Base-by-base conservation (phyloP, 2,888 invertebrate genomes). In the Periphyllus acericola region DNA sequence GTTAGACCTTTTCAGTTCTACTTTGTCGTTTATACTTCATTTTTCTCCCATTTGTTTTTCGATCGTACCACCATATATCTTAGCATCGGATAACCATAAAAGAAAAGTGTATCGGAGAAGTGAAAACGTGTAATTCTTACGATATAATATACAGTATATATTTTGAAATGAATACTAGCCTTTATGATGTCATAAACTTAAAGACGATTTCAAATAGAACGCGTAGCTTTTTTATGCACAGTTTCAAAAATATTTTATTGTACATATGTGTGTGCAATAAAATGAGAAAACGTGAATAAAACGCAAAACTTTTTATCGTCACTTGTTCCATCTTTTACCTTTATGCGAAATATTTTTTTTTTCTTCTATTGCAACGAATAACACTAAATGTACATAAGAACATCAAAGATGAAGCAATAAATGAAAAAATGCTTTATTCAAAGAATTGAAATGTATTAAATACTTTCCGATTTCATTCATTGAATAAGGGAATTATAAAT, bases 241-340 rank as follows among this genome's bases (percentile, higher is more conserved):
- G 34, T 74, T 60, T 55, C 83, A 36, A 74, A 72, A 83, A 55
- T 83, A 74, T 74, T 74, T 83, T 83, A 83, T 55, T 36, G 34
- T 55, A 55, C 72, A 32, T 55, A 72, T 36, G 72, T 55, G 21
- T 2, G 40, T 52, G 60, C 32, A 60, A 83, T 83, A 83, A 83
- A 83, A 74, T 32, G n/a, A 32, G 32, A 0, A 78, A 66, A 68
- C 25, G 60, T 17, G n/a, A 60, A 78, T 74, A 85, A 85, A 78
- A 52, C 52, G 78, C 52, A 76, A 34, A 78, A 85, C 78, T 78
- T 85, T 78, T 84, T 85, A 85, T 85, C 52, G 78, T 78, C 85
- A 71, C 52, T 85, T 78, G 85, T 85, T 85, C 68, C 29, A n/a
- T 85, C 25, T 85, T 78, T 78, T 83, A 83, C 66, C 75, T 46